phyloP scores from a whole-genome alignment of 2,113 vertebrate genomes.

The Elgaria multicarinata region DNA sequence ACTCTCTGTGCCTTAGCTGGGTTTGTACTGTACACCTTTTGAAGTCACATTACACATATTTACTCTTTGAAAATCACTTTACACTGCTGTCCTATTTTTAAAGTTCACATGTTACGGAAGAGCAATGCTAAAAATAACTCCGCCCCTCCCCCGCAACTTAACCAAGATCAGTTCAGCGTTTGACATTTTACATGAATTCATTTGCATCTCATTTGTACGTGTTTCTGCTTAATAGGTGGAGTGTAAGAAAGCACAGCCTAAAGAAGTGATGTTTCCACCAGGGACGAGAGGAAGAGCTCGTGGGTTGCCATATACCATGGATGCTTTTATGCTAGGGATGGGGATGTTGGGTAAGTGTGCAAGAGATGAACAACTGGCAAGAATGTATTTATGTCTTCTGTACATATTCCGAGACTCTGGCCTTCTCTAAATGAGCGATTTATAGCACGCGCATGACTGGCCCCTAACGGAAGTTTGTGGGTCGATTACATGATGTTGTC shows the following conservation, averaged over 20 bases:
- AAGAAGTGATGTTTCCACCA: slow-evolving; percentile 99
- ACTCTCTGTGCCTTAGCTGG: not conserved
- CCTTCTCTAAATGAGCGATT: too few species aligned
- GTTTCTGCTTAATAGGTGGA: slow-evolving; percentile 93
- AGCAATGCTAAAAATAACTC: slow-evolving; percentile 78
- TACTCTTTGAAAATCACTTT: slow-evolving; percentile 65
- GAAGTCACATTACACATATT: slow-evolving; percentile 57
- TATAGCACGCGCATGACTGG: too few species aligned
- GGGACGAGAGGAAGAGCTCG: slow-evolving; percentile 94
- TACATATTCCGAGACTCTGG: not conserved
- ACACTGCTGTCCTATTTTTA: slow-evolving; percentile 59
- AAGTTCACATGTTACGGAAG: slow-evolving; percentile 58
- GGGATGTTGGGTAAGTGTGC: slow-evolving; percentile 96
- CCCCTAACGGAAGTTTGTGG: too few species aligned
- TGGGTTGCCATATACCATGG: slow-evolving; percentile 96
- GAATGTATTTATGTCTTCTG: not conserved
- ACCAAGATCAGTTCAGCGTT: slow-evolving; percentile 76
- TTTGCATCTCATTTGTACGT: slow-evolving; percentile 84
- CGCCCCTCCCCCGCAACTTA: slow-evolving; percentile 41
- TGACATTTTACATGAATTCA: slow-evolving; percentile 85
- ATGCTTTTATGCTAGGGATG: slow-evolving; percentile 98
- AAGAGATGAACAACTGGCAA: not conserved
- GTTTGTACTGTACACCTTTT: slow-evolving; percentile 47
- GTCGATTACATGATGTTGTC: too few species aligned
- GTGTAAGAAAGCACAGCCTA: slow-evolving; percentile 99